phyloP scores from a whole-genome alignment of 1,140 invertebrate species.

The Drosophila arawakana region DNA sequence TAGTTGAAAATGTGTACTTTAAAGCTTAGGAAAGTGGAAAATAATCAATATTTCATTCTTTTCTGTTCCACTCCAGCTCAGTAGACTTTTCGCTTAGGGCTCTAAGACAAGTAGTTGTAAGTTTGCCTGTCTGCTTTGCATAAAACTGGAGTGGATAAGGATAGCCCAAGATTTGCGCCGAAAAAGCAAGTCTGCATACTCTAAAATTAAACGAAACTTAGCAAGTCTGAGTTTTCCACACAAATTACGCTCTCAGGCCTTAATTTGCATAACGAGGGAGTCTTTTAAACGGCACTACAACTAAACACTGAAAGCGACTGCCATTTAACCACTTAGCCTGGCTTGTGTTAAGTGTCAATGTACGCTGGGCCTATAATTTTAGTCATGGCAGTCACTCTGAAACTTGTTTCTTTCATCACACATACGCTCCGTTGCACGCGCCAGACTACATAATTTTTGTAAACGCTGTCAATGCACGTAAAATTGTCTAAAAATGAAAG shows the following conservation, averaged over 20 bases:
- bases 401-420: constrained; percentile 13
- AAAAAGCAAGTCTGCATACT: not conserved
- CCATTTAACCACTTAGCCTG: constrained; percentile 2
- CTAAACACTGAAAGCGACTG: not conserved
- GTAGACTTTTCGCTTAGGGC: too few relatives aligned
- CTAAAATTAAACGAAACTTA: not conserved
- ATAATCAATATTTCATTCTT: too few relatives aligned
- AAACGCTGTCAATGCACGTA: constrained; percentile 29
- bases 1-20: too few relatives aligned
- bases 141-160: too few relatives aligned
- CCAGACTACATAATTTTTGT: constrained; percentile 46
- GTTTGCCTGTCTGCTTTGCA: too few relatives aligned
- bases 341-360: constrained; percentile 8
- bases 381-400: not conserved
- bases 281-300: not conserved
- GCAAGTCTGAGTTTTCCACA: not conserved
- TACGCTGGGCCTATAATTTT: constrained; percentile 4
- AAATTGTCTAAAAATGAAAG: constrained; percentile 10
- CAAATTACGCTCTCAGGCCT: not conserved
- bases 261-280: not conserved
- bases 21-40: too few relatives aligned
- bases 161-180: too few relatives aligned
- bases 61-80: too few relatives aligned
- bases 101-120: too few relatives aligned
- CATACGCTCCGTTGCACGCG: constrained; percentile 33